These are phyloP conservation scores for Calephelis virginiensis DNA, from an alignment of 1,140 invertebrate species.

Conservation along the genomic window DNA sequence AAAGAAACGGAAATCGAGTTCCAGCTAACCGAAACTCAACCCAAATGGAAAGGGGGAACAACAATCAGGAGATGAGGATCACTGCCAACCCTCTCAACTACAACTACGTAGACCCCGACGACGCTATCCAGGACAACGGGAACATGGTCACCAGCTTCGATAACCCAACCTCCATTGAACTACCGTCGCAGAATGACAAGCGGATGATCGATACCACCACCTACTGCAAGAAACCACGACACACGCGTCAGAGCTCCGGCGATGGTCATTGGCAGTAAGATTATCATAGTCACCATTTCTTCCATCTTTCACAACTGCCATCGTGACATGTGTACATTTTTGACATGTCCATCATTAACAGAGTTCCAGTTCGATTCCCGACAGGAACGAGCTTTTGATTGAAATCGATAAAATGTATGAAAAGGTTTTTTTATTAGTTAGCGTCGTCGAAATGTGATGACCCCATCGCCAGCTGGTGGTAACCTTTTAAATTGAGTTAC, in stretches of 20 bases:
- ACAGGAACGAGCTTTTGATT: no score
- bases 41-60: conserved; percentile 59
- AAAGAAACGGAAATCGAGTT: conserved; percentile 80
- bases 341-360: not conserved
- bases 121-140: conserved; percentile 78
- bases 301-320: conserved; percentile 42
- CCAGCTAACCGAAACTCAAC: conserved; percentile 66
- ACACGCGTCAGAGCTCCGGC: conserved; percentile 66
- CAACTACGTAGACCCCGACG: conserved; percentile 83
- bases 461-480: no score
- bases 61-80: conserved; percentile 82
- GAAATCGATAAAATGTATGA: no score
- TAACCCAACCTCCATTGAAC: conserved; percentile 86
- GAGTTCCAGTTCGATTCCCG: no score
- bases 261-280: conserved; percentile 77
- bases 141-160: conserved; percentile 84
- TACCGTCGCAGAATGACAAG: conserved; percentile 77
- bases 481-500: no score
- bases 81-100: conserved; percentile 87
- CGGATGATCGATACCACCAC: conserved; percentile 84
- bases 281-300: conserved; percentile 53
- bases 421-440: no score
- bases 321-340: conserved; percentile 28
- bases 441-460: no score
- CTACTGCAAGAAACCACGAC: conserved; percentile 82